Evolutionary conservation across 2,888 invertebrate genomes (phyloP), one percentile per base, ranked within the genome.

Genomic region (Drosophila antonietae): DNA sequence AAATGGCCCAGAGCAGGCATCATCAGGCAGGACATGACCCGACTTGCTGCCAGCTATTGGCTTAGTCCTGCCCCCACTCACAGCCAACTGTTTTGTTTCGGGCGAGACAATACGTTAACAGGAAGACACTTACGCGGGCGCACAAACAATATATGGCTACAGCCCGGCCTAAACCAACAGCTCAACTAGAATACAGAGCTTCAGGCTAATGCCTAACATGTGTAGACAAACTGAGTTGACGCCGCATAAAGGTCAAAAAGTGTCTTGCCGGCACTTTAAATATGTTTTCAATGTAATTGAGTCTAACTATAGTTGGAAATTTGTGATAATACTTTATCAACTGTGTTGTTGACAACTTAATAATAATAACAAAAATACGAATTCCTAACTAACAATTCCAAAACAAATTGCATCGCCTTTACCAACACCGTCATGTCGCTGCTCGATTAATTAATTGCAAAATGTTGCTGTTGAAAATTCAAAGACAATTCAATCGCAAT

Each of bases 1-100:
- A 73, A 73, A 77, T 63, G 69, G 62, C 69, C 62, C 67, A 41
- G 28, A 61, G 75, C 74, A 23, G 46, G 43, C 66, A 49, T 18
- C 55, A 33, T 18, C 55, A 33, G 41, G 3, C 55, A 41, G 53
- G 7, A 60, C 55, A 59, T 51, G 75, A 71, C 47, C 56, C 39
- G 41, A 51, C 39, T 28, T 28, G 55, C 41, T 55, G 55, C 41
- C 20, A 41, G 55, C 57, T 44, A 31, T 57, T 57, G 57, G 57
- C 57, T 57, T 57, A 57, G 57, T 44, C 44, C 18, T 28, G 3
- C 2, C 20, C 33, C 9, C 33, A 28, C 28, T 6, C 28, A 0
- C 1, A 6, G 47, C 75, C 75, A 63, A 52, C 72, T 72, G 63
- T 68, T 68, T 78, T 64, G 53, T 70, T 55, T 39, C 61, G 47